phyloP scores from a whole-genome alignment of 2,888 invertebrate species.

The Homarus gammarus region DNA sequence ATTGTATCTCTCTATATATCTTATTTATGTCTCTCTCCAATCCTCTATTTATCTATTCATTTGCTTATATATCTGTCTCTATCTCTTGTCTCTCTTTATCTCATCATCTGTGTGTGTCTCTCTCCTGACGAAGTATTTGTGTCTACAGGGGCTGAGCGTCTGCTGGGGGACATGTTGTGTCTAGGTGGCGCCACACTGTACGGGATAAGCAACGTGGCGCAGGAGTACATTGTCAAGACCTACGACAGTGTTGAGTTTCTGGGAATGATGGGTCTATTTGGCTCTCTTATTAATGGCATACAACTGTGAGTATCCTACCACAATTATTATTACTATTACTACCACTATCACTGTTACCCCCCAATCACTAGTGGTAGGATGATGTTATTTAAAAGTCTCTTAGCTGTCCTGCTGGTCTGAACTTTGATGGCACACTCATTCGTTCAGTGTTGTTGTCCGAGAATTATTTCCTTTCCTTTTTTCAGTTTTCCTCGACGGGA shows the following conservation, averaged over 20 bases:
- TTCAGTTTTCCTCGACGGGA: no score
- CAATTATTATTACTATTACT: conserved; percentile 7
- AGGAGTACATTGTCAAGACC: conserved; percentile 90
- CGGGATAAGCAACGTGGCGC: conserved; percentile 88
- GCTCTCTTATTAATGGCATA: conserved; percentile 87
- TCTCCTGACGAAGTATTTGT: no score
- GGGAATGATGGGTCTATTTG: conserved; percentile 89
- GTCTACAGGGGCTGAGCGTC: conserved; percentile 88
- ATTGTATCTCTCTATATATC: no score
- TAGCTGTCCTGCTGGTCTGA: no score
- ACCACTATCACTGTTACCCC: conserved; percentile 1
- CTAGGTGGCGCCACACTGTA: conserved; percentile 88
- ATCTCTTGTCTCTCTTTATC: no score
- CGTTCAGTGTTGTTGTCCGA: no score
- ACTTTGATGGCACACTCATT: neutral
- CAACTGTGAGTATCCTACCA: conserved; percentile 87
- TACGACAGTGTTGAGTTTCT: conserved; percentile 89
- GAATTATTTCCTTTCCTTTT: no score
- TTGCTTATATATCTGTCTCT: no score
- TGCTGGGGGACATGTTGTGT: conserved; percentile 91
- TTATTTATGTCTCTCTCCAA: no score
- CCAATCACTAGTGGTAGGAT: neutral
- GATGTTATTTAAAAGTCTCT: neutral
- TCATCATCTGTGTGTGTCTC: no score
- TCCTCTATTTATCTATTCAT: no score